phyloP scores from a whole-genome alignment of 2,888 invertebrate species.

The Acronicta psi region DNA sequence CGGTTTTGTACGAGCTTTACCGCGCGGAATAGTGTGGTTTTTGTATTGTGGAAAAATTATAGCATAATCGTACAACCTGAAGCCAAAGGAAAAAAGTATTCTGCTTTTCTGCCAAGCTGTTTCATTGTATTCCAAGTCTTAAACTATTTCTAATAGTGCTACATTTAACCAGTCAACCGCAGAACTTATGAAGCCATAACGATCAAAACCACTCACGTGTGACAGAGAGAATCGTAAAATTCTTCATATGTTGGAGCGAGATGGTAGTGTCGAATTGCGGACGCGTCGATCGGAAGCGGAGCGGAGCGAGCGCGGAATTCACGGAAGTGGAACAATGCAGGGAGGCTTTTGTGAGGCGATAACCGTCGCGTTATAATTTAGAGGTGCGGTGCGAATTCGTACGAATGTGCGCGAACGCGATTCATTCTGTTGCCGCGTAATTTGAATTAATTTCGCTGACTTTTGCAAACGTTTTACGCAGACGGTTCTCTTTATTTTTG shows the following conservation, averaged over 20 bases:
- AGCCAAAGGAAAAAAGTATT: conserved; percentile 1
- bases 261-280: conserved; percentile 35
- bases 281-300: conserved; percentile 58
- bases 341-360: conserved; percentile 60
- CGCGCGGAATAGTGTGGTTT: conserved; percentile 11
- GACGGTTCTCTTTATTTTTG: background rate
- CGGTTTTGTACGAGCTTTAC: conserved; percentile 29
- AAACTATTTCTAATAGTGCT: conserved; percentile 35
- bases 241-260: conserved; percentile 27
- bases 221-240: conserved; percentile 27
- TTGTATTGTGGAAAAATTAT: conserved; percentile 11
- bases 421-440: conserved; percentile 28
- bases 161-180: conserved; percentile 44
- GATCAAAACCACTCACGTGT: conserved; percentile 36
- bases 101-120: background rate
- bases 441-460: conserved; percentile 31
- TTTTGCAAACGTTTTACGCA: conserved; percentile 19
- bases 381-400: conserved; percentile 28
- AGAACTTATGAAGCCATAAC: conserved; percentile 38
- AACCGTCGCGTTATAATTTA: conserved; percentile 58
- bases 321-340: conserved; percentile 61
- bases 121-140: conserved; percentile 11
- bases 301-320: conserved; percentile 52
- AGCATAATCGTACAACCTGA: background rate
- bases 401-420: conserved; percentile 23